phyloP scores from a whole-genome alignment of 2,113 vertebrate species.

The Xenotilapia flavipinnis region DNA sequence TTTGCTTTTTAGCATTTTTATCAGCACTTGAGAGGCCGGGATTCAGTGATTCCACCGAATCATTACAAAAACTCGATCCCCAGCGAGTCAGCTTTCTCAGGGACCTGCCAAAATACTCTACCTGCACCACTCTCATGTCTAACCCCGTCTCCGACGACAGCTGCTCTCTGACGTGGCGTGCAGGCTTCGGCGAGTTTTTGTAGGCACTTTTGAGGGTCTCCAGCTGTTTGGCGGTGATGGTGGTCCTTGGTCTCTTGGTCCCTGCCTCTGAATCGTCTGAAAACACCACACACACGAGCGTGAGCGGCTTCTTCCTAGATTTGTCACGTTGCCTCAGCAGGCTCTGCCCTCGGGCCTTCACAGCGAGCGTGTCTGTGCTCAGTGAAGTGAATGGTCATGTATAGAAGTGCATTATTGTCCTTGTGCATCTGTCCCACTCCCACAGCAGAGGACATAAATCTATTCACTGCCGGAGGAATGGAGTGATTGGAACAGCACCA shows the following conservation, averaged over 20 bases:
- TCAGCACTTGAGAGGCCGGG: accelerated
- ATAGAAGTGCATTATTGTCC: conserved; percentile 52
- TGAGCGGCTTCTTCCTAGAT: background rate
- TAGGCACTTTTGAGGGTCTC: conserved; percentile 98
- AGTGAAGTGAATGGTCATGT: conserved; percentile 43
- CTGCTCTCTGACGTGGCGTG: conserved; percentile 93
- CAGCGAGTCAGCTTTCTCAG: background rate
- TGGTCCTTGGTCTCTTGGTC: conserved; percentile 92
- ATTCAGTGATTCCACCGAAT: background rate
- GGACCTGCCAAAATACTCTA: conserved; percentile 39
- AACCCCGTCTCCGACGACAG: conserved; percentile 95
- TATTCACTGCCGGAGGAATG: conserved; percentile 42
- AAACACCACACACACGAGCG: background rate
- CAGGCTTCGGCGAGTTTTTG: conserved; percentile 96
- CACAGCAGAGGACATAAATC: conserved; percentile 66
- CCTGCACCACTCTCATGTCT: conserved; percentile 99
- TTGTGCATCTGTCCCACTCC: conserved; percentile 58
- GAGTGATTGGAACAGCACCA: conserved; percentile 62
- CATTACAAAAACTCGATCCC: background rate
- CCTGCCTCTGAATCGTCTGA: conserved; percentile 94
- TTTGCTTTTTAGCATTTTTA: background rate
- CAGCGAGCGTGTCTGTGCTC: background rate
- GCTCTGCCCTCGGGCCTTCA: background rate
- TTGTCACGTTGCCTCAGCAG: background rate
- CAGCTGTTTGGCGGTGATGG: conserved; percentile 97